These are phyloP conservation scores for Gryllus longicercus DNA, from an alignment of 2,888 invertebrate genomes.

Conservation along the genomic window DNA sequence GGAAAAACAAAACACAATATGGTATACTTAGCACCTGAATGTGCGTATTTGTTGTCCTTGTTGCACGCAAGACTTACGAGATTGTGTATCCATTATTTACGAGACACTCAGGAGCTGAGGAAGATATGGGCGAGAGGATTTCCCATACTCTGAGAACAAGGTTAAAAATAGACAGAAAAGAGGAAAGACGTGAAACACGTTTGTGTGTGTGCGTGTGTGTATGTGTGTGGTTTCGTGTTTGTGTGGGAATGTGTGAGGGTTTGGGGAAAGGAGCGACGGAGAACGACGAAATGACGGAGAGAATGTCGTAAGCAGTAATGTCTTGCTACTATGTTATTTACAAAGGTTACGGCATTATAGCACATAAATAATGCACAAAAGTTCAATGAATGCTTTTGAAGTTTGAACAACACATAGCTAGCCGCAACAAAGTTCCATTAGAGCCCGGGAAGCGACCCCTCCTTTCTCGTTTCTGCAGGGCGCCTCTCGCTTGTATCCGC, in stretches of 20 bases:
- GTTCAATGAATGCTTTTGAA: conserved; percentile 17
- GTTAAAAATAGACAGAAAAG: conserved; percentile 17
- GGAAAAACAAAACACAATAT: not conserved
- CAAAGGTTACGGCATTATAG: not conserved
- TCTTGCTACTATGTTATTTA: not conserved
- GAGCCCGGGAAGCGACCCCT: not conserved
- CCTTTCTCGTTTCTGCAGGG: not conserved
- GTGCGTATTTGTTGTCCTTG: not conserved
- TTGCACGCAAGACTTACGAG: not conserved
- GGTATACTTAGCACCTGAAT: not conserved
- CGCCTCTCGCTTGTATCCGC: not conserved
- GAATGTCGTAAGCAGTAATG: not conserved
- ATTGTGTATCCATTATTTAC: not conserved
- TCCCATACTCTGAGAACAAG: not conserved
- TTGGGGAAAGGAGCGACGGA: not conserved
- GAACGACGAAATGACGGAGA: not conserved
- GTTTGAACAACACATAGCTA: conserved; percentile 17
- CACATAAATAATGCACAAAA: not conserved
- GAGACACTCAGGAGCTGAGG: not conserved
- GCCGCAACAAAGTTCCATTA: conserved; percentile 17
- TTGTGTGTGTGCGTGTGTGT: too few species aligned
- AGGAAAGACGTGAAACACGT: not conserved
- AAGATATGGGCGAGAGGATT: not conserved
- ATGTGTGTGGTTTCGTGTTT: too few species aligned
- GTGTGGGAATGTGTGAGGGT: not conserved